Percentiles rank a stretch among this genome's conserved stretches.
phyloP scores from a whole-genome alignment of 2,888 invertebrate species.

The Siphonodentalium dalli region DNA sequence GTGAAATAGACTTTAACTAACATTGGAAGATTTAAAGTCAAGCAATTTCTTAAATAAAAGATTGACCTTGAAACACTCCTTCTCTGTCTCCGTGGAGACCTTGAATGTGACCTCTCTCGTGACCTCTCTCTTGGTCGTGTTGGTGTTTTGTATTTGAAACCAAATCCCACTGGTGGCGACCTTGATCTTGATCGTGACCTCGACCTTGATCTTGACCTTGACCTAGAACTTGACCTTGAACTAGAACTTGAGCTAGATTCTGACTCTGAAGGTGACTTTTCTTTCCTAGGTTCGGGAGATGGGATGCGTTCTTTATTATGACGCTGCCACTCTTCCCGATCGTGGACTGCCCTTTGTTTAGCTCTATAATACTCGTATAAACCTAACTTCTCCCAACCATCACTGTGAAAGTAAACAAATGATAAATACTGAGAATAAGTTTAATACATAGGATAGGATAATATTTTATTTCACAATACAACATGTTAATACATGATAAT shows the following conservation, averaged over 20 bases:
- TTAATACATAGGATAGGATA: too few relatives aligned
- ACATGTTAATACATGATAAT: too few relatives aligned
- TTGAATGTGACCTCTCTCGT: conserved; percentile 34
- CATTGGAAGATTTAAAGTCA: too few relatives aligned
- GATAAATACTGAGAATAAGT: too few relatives aligned
- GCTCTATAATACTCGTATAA: conserved; percentile 97
- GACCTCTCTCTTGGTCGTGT: conserved; percentile 37
- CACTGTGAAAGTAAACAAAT: conserved; percentile 67
- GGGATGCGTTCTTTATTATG: conserved; percentile 29
- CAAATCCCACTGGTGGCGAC: conserved; percentile 37
- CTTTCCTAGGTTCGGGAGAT: conserved; percentile 20
- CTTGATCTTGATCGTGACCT: conserved; percentile 62
- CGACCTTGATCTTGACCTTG: conserved; percentile 51
- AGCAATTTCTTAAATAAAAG: too few relatives aligned
- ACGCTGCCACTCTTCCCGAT: conserved; percentile 69
- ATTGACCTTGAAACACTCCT: too few relatives aligned
- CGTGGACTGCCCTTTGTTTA: conserved; percentile 87
- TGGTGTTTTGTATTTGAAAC: conserved; percentile 8
- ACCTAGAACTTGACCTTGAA: conserved; percentile 33
- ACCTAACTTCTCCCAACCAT: conserved; percentile 98
- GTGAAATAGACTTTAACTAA: too few relatives aligned
- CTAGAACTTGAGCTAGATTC: conserved; percentile 25
- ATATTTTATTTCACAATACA: too few relatives aligned
- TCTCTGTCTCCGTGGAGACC: too few relatives aligned
- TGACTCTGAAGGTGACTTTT: conserved; percentile 5